Base-by-base conservation (phyloP, 2,888 invertebrate genomes). In the Himalopsyche tibetana region DNA sequence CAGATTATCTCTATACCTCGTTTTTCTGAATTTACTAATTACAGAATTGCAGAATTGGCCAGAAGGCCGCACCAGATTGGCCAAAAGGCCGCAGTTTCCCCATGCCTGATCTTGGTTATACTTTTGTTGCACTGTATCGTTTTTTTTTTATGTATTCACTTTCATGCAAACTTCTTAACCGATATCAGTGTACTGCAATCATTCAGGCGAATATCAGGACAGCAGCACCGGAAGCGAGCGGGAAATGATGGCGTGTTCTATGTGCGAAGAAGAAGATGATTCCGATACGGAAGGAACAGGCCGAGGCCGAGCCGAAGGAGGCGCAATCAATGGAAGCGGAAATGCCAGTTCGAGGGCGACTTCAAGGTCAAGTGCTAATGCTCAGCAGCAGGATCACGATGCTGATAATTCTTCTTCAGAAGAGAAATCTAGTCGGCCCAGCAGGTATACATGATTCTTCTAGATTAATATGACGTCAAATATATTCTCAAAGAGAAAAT, bases 171-270 rank as follows among this genome's bases (percentile, higher is more conserved):
- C 38, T 74, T 36, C 28, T 74, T 74, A 74, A 74, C 28, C 38
- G 5, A 19, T 36, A 80, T 40, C 17, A 80, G 80, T 80, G 42
- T 42, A 19, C 17, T 42, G 42, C 12, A 63, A 82, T 82, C 11
- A 74, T 45, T 28, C 89, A 93, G 93, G 92, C 38, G 94, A 94
- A 89, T 93, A 92, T 91, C 92, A 92, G 88, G 94, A 94, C 91
- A 94, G 92, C 90, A 93, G 93, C 89, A 92, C 93, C 2, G 92
- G 93, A 89, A 94, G 93, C 90, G 94, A 91, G 87, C 85, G 87
- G 36, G 89, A 94, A 90, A 88, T 93, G 87, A 92, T 93, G 83
- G 90, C 91, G 88, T 91, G 91, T 51, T 87, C 84, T 5, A 89
- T 91, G 88, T 88, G 84, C 63, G 91, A 90, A 5, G 92, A 91